A percentile compares a stretch with the other conserved stretches of the same genome.
These are phyloP conservation scores for Sinohyriopsis cumingii DNA, from an alignment of 2,888 invertebrate species.

Conservation along the genomic window DNA sequence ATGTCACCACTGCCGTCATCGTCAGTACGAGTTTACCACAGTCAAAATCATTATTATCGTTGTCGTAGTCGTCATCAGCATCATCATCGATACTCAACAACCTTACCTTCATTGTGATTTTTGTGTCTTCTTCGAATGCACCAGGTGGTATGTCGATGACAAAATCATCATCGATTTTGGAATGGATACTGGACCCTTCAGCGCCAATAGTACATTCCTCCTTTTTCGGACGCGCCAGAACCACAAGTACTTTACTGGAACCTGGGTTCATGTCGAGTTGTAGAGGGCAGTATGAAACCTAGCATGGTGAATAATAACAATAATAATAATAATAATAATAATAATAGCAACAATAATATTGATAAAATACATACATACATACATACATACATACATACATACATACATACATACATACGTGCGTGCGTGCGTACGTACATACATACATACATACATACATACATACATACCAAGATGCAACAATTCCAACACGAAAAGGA, in stretches of 20 bases:
- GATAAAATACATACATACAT: no score
- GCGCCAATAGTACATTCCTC: conserved; percentile 17
- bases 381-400: no score
- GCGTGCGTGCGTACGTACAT: no score
- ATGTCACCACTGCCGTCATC: no score
- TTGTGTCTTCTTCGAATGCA: conserved; percentile 24
- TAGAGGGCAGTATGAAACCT: conserved; percentile 22
- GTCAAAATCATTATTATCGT: no score
- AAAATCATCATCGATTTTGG: conserved; percentile 26
- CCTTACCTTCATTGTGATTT: conserved; percentile 20
- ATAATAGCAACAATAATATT: no score
- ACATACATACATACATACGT: no score
- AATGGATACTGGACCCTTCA: conserved; percentile 14
- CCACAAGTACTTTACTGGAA: conserved; percentile 18
- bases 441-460: no score
- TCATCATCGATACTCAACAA: not conserved
- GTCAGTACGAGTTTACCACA: no score
- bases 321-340: no score
- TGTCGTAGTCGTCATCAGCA: not conserved
- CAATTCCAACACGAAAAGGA: no score
- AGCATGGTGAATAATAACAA: not conserved
- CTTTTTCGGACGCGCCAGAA: conserved; percentile 16
- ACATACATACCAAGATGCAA: no score
- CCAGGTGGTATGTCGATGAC: conserved; percentile 19
- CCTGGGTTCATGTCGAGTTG: conserved; percentile 21